A percentile compares a stretch with the other conserved stretches of the same genome.
These are phyloP conservation scores for Python bivittatus DNA, from an alignment of 2,113 vertebrate species.

Conservation along the genomic window DNA sequence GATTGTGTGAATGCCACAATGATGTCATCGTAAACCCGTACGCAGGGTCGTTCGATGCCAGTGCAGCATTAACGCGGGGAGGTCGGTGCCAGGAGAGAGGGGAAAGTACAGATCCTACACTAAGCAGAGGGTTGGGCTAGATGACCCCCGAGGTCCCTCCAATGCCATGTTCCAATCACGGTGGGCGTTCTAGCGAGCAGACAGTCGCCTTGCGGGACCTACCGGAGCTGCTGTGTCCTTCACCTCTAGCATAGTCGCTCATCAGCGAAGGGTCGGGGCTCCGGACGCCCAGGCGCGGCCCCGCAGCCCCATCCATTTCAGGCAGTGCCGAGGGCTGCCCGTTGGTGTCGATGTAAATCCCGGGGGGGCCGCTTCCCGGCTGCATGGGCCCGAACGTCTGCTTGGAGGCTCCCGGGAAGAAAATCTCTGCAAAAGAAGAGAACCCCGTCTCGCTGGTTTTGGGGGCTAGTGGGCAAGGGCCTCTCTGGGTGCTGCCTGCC, in stretches of 20 bases:
- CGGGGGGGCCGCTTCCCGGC: conserved; percentile 52
- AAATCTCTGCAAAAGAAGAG: conserved; percentile 14
- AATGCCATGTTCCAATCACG: no score
- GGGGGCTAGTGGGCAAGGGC: no score
- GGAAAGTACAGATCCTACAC: background rate
- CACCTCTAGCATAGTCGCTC: conserved; percentile 53
- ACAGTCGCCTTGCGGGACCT: background rate
- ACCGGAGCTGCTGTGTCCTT: conserved; percentile 60
- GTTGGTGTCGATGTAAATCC: conserved; percentile 71
- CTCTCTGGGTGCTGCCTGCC: no score
- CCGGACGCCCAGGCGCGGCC: conserved; percentile 16
- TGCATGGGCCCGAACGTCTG: conserved; percentile 60
- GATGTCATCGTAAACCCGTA: no score
- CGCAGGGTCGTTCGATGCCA: no score
- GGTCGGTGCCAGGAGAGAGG: background rate
- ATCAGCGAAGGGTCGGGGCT: conserved; percentile 49
- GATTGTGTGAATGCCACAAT: no score
- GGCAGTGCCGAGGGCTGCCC: conserved; percentile 52
- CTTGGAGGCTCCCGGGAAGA: conserved; percentile 26
- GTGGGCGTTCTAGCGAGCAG: background rate
- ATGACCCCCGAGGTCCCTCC: background rate
- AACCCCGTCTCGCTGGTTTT: background rate
- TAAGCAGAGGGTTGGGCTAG: background rate
- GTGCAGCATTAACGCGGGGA: no score
- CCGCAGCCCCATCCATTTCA: conserved; percentile 39